Evolutionary conservation across 2,888 invertebrate species (phyloP).

Genomic region (Teinopalpus imperialis): DNA sequence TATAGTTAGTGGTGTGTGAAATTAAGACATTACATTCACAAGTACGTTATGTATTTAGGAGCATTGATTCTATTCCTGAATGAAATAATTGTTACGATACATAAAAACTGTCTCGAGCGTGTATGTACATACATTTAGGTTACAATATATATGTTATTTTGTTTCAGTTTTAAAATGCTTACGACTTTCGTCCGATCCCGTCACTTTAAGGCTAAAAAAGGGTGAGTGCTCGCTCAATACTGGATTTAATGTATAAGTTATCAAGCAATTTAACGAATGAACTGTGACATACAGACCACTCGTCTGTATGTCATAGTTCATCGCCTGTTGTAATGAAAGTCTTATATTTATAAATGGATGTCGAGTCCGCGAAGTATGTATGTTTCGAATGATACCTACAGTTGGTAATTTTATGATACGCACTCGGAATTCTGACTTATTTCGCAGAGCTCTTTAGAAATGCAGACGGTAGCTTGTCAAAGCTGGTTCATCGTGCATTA

Average conservation of each 20-base stretch:
- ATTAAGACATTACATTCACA: too few relatives aligned
- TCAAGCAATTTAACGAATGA: constrained; percentile 32
- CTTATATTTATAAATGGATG: constrained; percentile 57
- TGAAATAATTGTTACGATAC: too few relatives aligned
- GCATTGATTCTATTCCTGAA: too few relatives aligned
- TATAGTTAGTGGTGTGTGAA: too few relatives aligned
- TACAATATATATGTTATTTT: too few relatives aligned
- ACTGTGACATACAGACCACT: constrained; percentile 42
- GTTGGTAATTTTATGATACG: constrained; percentile 60
- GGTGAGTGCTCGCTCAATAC: constrained; percentile 82
- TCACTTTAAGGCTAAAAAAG: constrained; percentile 94
- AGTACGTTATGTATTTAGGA: too few relatives aligned
- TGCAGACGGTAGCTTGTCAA: not conserved
- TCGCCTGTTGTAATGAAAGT: constrained; percentile 60
- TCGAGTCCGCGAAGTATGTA: constrained; percentile 58
- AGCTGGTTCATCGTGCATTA: too few relatives aligned
- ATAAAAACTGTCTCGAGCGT: too few relatives aligned
- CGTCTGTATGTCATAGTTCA: too few relatives aligned
- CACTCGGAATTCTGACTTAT: constrained; percentile 52
- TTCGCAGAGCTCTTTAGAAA: not conserved
- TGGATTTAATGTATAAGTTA: constrained; percentile 23
- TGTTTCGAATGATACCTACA: constrained; percentile 61
- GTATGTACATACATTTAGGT: too few relatives aligned
- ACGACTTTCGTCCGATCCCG: constrained; percentile 94
- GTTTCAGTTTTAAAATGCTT: constrained; percentile 96